A percentile compares a stretch with the other conserved stretches of the same genome.
Evolutionary conservation across 1,140 invertebrate species (phyloP).

Genomic region (Aethina tumida): DNA sequence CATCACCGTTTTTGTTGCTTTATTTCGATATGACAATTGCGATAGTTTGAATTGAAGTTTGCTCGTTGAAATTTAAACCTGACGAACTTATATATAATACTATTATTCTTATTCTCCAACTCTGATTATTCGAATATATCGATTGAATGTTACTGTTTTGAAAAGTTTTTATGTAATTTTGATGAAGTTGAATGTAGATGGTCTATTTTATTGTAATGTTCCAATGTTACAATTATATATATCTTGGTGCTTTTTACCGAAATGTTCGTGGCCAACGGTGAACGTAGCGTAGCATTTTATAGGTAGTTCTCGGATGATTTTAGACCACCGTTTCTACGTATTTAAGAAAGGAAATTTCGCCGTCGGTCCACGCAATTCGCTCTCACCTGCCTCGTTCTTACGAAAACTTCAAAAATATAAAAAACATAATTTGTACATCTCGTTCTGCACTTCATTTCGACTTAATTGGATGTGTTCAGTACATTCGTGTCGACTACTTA

Average conservation of each 20-base stretch:
- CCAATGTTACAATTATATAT: slow-evolving; percentile 18
- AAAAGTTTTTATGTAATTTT: slow-evolving; percentile 35
- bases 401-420: slow-evolving; percentile 5
- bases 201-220: slow-evolving; percentile 26
- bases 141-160: slow-evolving; percentile 37
- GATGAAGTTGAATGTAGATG: slow-evolving; percentile 25
- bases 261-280: neutral
- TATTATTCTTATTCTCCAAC: slow-evolving; percentile 14
- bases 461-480: slow-evolving; percentile 17
- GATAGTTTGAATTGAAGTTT: neutral
- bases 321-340: neutral
- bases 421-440: slow-evolving; percentile 3
- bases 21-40: too few species aligned
- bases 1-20: neutral
- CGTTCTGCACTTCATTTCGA: slow-evolving; percentile 13
- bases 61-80: slow-evolving; percentile 9
- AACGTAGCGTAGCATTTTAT: slow-evolving; percentile 4
- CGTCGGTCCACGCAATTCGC: neutral
- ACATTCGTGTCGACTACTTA: too few species aligned
- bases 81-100: slow-evolving; percentile 13
- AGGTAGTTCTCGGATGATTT: neutral
- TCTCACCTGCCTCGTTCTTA: slow-evolving; percentile 16
- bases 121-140: slow-evolving; percentile 24
- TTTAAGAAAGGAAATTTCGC: neutral
- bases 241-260: too few species aligned